Conservation (phyloP, 2,797 vertebrate genomes). For the Meda fulgida region DNA sequence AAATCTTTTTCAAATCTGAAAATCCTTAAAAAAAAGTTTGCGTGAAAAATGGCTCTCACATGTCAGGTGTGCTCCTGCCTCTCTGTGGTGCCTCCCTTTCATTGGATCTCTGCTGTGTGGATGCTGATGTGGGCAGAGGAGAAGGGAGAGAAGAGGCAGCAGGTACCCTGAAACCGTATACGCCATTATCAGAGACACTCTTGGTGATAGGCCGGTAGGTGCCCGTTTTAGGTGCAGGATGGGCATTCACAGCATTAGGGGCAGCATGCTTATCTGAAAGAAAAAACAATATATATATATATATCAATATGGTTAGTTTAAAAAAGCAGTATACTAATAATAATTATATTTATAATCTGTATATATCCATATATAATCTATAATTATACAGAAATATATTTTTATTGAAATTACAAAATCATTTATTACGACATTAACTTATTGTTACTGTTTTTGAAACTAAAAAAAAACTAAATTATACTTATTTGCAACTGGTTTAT, state of each 20-base stretch:
- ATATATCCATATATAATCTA: no score
- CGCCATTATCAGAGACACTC: conserved; percentile 82
- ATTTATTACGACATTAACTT: not conserved
- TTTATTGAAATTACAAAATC: not conserved
- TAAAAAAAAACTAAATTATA: not conserved
- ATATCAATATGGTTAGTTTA: not conserved
- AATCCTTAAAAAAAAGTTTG: not conserved
- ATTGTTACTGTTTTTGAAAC: not conserved
- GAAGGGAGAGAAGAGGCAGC: conserved; percentile 69
- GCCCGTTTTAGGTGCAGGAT: conserved; percentile 84
- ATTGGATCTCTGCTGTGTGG: conserved; percentile 41
- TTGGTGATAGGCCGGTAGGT: conserved; percentile 85
- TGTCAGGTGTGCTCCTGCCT: conserved; percentile 56
- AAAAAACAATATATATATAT: conserved; percentile 14
- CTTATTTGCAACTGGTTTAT: not conserved
- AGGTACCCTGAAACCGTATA: conserved; percentile 72
- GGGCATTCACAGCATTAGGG: conserved; percentile 76
- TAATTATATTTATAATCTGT: no score
- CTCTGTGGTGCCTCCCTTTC: conserved; percentile 34
- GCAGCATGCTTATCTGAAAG: conserved; percentile 75
- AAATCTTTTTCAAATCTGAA: not conserved
- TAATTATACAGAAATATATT: no score
- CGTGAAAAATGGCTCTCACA: conserved; percentile 38
- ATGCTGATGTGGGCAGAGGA: conserved; percentile 61
- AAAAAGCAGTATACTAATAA: not conserved